Evolutionary conservation across 2,797 vertebrate species (phyloP), one percentile per base, ranked within the genome.

Genomic region (Neosilurus mollespiculum): DNA sequence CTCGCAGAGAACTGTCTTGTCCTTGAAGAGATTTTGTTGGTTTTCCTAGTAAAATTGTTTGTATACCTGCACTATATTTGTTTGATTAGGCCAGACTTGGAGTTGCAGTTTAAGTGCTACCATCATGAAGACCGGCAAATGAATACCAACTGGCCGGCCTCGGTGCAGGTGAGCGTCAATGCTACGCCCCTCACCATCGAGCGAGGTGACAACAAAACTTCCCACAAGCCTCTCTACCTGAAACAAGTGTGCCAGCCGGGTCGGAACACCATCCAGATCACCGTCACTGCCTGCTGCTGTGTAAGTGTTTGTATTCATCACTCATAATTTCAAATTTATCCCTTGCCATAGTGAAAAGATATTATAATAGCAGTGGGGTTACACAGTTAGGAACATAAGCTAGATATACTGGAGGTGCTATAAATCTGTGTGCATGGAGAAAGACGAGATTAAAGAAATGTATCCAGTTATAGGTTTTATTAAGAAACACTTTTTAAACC

Each of bases 81-180:
- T 73, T 78, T 16, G 0, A n/a, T 49, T 83, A 99, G 97, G 90
- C 97, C 97, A 0, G 97, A 99, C 79, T 90, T 99, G 89, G 97
- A 99, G 93, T 92, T 99, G 87, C 97, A 99, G 94, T 98, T 99
- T 86, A 98, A 99, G 89, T 99, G 97, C 90, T 99, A 98, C 90
- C 97, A 99, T 90, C 97, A 99, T 0, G 97, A 99, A 89, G 97
- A 99, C 93, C 90, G 97, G 59, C 97, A 99, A 91, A 97, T 97
- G 96, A 98, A 97, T 92, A 98, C 97, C 16, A 99, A 99, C 94
- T 99, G 97, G 97, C 97, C 97, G 0, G 97, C 97, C 0, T 98
- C 97, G 0, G 97, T 99, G 54, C 97, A 99, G 90, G 97, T 98
- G 83, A 96, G 96, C 84, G 92, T 94, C 85, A 93, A 99, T 0